Base-by-base conservation (phyloP, 2,888 invertebrate genomes). In the Drosophila bunnanda region DNA sequence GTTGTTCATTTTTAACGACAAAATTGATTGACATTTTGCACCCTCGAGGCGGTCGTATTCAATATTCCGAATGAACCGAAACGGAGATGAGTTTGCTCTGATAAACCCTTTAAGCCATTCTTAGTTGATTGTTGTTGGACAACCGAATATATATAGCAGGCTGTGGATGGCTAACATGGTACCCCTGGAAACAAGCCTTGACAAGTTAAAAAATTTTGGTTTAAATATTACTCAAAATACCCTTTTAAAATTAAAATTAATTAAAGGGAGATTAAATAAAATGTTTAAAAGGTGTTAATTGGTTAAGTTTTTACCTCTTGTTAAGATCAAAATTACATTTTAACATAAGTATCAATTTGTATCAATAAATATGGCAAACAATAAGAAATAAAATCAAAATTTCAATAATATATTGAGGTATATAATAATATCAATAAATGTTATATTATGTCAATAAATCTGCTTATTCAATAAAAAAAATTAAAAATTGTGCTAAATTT, bases 21-120 rank as follows among this genome's bases (percentile, higher is more conserved):
- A 82, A 83, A 83, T 85, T 83, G 83, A 83, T 83, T 83, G 83
- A 83, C 83, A 83, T 80, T 83, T 85, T 85, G 78, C 85, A 75
- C 82, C 85, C 85, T 77, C 76, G 57, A 82, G 82, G 85, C 83
- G 79, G 78, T 75, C 59, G 78, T 78, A 73, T 82, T 81, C 85
- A 85, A 85, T 83, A 75, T 77, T 55, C 50, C 44, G 54, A 58
- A 61, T 54, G 57, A 60, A 70, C 56, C 59, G 36, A 54, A 65
- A 34, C 65, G 56, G 69, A 79, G 76, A 78, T 83, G 85, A 81
- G 71, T 80, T 78, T 74, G 65, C 54, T 70, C 69, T 75, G 83
- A 85, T 83, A 85, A 85, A 69, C 61, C 79, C 85, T 75, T 82
- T 81, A 78, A 83, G 78, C 79, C 83, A 82, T 85, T 85, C 79